A percentile compares a stretch with the other conserved stretches of the same genome.
Evolutionary conservation across 2,888 invertebrate species (phyloP).

Genomic region (Hipparchia semele): DNA sequence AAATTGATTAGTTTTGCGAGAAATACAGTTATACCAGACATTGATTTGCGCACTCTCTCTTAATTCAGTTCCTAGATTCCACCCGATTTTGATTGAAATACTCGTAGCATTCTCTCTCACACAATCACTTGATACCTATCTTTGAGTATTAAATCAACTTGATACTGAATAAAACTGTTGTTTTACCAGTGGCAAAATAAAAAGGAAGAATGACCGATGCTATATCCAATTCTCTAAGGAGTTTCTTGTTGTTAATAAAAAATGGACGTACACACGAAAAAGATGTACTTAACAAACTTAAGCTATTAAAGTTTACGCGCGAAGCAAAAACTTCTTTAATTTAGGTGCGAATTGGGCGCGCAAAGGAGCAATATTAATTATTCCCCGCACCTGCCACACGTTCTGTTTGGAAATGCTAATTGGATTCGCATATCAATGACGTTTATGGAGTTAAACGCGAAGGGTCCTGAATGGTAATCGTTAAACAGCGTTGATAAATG

Average conservation of each 20-base stretch:
- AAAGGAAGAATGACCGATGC: not conserved
- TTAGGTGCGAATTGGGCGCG: conserved; percentile 24
- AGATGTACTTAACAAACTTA: conserved; percentile 8
- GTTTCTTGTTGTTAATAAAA: not conserved
- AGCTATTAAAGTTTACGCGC: conserved; percentile 14
- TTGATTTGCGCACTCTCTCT: too few species aligned
- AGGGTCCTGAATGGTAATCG: conserved; percentile 24
- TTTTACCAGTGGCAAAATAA: too few species aligned
- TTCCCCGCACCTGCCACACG: conserved; percentile 23
- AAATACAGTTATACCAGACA: too few species aligned
- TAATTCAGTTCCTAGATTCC: too few species aligned
- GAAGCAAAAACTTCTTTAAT: conserved; percentile 21
- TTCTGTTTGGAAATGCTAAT: conserved; percentile 30
- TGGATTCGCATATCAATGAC: conserved; percentile 32
- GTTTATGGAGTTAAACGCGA: conserved; percentile 30
- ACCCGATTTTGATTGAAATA: too few species aligned
- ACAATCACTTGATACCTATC: too few species aligned
- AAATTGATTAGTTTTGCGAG: too few species aligned
- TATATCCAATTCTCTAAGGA: too few species aligned
- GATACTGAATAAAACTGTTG: too few species aligned
- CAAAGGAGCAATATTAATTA: conserved; percentile 26
- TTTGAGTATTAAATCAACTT: too few species aligned
- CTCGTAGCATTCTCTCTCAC: too few species aligned
- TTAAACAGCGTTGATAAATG: conserved; percentile 28
- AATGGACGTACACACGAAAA: not conserved